These are phyloP conservation scores for Agriopis leucophaearia DNA, from an alignment of 2,888 invertebrate species.

Conservation along the genomic window DNA sequence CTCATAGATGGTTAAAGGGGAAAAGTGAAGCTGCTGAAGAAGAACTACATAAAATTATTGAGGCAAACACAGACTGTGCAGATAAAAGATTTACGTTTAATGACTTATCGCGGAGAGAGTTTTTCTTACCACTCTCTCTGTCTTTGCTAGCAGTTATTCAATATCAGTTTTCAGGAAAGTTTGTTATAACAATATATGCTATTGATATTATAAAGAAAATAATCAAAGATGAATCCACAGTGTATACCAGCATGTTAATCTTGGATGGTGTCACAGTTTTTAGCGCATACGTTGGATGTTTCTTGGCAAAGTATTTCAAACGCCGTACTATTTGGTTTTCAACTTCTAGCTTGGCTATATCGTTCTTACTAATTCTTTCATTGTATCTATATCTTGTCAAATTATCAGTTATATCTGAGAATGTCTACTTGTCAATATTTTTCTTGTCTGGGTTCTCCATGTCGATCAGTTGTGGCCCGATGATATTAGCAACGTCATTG, in stretches of 20 bases:
- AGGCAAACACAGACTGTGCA: not conserved
- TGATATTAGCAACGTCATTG: too few species aligned
- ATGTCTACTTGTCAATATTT: not conserved
- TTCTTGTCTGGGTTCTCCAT: not conserved
- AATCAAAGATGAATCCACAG: not conserved
- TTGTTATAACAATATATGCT: slow-evolving; percentile 1
- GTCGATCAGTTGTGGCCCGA: not conserved
- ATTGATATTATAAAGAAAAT: not conserved
- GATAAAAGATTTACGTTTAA: not conserved
- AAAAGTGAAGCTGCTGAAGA: not conserved
- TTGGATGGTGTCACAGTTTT: not conserved
- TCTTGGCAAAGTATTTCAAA: not conserved
- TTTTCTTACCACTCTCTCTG: not conserved
- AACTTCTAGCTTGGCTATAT: not conserved
- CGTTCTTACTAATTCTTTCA: not conserved
- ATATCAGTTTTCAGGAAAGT: not conserved
- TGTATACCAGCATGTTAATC: not conserved
- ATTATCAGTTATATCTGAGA: not conserved
- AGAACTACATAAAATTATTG: not conserved
- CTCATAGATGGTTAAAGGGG: not conserved
- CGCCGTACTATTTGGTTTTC: not conserved
- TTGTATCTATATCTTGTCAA: not conserved
- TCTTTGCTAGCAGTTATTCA: not conserved
- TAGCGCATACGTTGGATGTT: not conserved
- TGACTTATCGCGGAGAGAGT: not conserved